A percentile compares a stretch with the other conserved stretches of the same genome.
Conservation (phyloP, 2,888 invertebrate species). For the Himalopsyche tibetana region DNA sequence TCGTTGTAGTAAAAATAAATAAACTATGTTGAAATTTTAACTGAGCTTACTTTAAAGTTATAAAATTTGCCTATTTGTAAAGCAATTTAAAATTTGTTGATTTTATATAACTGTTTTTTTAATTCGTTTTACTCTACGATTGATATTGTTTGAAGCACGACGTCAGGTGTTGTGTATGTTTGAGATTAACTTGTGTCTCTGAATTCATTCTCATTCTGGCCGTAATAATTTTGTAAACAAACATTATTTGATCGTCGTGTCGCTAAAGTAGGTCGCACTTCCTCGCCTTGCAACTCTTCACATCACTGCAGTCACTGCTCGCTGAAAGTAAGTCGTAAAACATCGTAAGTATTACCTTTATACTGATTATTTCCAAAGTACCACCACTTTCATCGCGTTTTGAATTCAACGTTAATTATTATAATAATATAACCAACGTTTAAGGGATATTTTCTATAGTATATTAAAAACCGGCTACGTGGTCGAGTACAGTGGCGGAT, state of each 20-base stretch:
- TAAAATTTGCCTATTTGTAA: too few species aligned
- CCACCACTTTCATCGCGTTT: background rate
- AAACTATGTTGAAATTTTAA: too few species aligned
- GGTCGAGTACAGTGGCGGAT: too few species aligned
- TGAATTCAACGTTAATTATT: background rate
- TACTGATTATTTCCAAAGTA: background rate
- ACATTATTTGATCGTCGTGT: conserved; percentile 25
- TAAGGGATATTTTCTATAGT: too few species aligned
- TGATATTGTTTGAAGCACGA: background rate
- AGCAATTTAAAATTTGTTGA: too few species aligned
- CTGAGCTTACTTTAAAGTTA: too few species aligned
- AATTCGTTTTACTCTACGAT: too few species aligned
- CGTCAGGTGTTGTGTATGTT: background rate
- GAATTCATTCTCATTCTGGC: conserved; percentile 28
- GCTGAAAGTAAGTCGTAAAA: background rate
- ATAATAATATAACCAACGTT: background rate
- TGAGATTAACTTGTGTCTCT: conserved; percentile 11
- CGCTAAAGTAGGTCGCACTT: conserved; percentile 37
- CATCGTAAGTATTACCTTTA: background rate
- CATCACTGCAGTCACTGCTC: background rate
- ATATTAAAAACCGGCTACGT: too few species aligned
- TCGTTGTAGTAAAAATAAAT: too few species aligned
- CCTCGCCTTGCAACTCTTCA: background rate
- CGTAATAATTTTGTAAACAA: conserved; percentile 38
- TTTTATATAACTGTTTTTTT: too few species aligned